Evolutionary conservation across 2,113 vertebrate genomes (phyloP).

Genomic region (Tylochromis polylepis): DNA sequence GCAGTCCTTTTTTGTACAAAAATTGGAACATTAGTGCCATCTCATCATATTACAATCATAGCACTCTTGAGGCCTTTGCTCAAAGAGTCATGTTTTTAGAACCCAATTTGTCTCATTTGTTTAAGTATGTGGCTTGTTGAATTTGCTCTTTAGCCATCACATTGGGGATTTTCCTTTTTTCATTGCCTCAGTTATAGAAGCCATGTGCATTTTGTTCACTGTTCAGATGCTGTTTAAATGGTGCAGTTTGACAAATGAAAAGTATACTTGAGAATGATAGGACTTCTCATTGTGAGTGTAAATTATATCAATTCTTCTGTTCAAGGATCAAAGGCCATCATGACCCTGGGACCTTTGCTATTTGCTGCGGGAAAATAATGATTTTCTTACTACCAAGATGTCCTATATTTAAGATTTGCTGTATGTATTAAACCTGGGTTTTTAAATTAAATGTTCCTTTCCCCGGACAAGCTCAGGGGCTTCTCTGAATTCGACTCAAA

Average conservation of each 20-base stretch:
- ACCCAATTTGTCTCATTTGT: conserved; percentile 1
- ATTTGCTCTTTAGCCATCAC: neutral
- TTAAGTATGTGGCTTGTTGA: neutral
- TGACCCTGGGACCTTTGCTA: neutral
- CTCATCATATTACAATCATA: conserved; percentile 8
- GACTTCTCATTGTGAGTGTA: neutral
- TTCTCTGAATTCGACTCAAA: conserved; percentile 17
- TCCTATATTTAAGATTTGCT: neutral
- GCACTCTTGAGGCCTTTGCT: neutral
- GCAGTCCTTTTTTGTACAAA: neutral
- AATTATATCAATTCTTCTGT: neutral
- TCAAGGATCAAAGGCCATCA: neutral
- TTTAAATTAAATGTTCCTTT: conserved; percentile 25
- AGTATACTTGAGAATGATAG: neutral
- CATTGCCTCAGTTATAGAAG: neutral
- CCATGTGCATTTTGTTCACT: neutral
- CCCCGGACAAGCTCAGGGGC: neutral
- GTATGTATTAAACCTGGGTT: neutral
- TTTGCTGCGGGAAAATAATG: neutral
- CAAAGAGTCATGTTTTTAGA: neutral
- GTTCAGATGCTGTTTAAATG: neutral
- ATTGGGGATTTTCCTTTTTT: neutral
- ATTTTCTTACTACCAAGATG: neutral
- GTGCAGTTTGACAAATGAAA: neutral
- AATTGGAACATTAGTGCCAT: neutral